Percentiles rank a stretch among this genome's conserved stretches.
These are phyloP conservation scores for Staurois parvus DNA, from an alignment of 2,797 vertebrate species.

Conservation along the genomic window DNA sequence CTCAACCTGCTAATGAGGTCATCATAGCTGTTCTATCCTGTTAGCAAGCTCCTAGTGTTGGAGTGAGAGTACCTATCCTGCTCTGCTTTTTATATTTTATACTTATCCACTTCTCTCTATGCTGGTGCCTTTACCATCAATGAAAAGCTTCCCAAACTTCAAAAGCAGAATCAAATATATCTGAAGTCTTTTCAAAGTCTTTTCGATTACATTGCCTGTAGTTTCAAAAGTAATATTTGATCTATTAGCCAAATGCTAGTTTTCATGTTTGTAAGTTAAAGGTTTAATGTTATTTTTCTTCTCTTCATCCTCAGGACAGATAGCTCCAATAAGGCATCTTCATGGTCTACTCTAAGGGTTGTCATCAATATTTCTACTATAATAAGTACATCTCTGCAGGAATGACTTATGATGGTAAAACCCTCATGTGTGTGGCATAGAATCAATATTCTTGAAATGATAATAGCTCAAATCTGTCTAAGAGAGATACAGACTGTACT, in stretches of 20 bases:
- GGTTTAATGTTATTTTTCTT: conserved; percentile 21
- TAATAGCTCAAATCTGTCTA: conserved; percentile 62
- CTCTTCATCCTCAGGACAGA: conserved; percentile 27
- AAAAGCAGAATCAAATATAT: neutral
- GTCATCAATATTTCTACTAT: conserved; percentile 56
- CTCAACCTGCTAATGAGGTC: too few species aligned
- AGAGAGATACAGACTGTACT: conserved; percentile 43
- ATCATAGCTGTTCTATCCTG: neutral
- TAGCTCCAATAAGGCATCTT: conserved; percentile 37
- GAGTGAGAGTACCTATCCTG: too few species aligned
- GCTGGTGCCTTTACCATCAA: neutral
- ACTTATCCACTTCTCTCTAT: neutral
- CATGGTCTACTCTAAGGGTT: conserved; percentile 41
- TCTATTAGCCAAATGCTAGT: conserved; percentile 17
- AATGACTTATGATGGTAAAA: conserved; percentile 56
- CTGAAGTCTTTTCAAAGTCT: neutral
- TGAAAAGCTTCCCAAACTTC: neutral
- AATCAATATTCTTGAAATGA: conserved; percentile 62
- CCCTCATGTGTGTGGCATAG: conserved; percentile 54
- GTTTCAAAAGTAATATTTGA: neutral
- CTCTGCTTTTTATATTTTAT: too few species aligned
- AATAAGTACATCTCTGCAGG: conserved; percentile 55
- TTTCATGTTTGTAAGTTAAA: conserved; percentile 17
- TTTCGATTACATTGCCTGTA: neutral
- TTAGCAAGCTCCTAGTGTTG: neutral